Conservation (phyloP, 2,888 invertebrate genomes). For the Drosophila barbarae region DNA sequence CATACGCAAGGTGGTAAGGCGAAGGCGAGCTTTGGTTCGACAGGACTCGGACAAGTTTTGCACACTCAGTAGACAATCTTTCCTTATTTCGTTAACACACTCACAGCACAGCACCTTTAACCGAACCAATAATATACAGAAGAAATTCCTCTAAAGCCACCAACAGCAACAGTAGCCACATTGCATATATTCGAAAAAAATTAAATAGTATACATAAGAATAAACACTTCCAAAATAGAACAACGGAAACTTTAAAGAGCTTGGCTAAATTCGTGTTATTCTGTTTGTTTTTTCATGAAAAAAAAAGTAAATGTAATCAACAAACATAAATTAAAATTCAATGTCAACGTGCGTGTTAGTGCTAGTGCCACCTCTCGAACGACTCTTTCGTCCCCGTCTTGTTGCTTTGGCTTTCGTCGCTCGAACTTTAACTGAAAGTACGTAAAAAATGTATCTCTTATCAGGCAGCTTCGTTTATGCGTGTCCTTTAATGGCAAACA, state of each 20-base stretch:
- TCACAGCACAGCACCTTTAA: slow-evolving; percentile 58
- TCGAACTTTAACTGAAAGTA: slow-evolving; percentile 59
- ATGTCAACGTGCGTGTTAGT: slow-evolving; percentile 48
- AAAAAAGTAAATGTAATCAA: slow-evolving; percentile 22
- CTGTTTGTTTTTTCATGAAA: slow-evolving; percentile 10
- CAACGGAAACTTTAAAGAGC: slow-evolving; percentile 15
- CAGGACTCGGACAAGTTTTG: slow-evolving; percentile 51
- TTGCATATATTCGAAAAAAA: slow-evolving; percentile 10
- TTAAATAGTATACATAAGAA: slow-evolving; percentile 14
- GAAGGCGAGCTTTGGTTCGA: slow-evolving; percentile 45
- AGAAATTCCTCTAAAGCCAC: slow-evolving; percentile 27
- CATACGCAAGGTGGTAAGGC: slow-evolving; percentile 61
- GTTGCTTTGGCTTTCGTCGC: slow-evolving; percentile 43
- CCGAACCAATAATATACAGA: slow-evolving; percentile 41
- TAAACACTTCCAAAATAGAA: neutral
- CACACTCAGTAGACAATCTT: slow-evolving; percentile 76
- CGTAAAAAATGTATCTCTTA: slow-evolving; percentile 70
- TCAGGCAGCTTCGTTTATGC: slow-evolving; percentile 58
- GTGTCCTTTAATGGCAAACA: slow-evolving; percentile 45
- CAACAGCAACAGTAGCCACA: slow-evolving; percentile 40
- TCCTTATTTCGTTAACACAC: slow-evolving; percentile 76
- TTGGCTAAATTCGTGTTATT: slow-evolving; percentile 11
- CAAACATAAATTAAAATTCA: slow-evolving; percentile 22
- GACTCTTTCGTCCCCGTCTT: slow-evolving; percentile 33
- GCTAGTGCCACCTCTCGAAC: slow-evolving; percentile 25